Conservation (phyloP, 2,113 vertebrate species). For the Ciconia boyciana region DNA sequence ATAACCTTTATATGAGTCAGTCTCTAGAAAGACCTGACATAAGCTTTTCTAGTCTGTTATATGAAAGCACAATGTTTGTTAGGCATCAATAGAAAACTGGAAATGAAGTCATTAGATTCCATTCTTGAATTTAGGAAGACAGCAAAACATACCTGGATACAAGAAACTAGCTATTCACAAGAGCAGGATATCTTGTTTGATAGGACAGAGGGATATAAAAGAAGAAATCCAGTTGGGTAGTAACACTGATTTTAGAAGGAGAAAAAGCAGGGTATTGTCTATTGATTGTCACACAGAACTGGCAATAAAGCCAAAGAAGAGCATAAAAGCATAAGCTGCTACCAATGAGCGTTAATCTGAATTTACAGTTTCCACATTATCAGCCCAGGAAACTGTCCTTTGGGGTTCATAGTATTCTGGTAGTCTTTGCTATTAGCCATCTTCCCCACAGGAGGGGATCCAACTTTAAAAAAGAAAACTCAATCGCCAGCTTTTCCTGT, state of each 20-base stretch:
- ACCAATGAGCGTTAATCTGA: not conserved
- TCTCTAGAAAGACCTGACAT: not conserved
- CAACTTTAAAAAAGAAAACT: not conserved
- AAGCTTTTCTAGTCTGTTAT: not conserved
- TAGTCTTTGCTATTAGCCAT: not conserved
- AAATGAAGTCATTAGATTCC: not conserved
- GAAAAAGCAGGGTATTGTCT: not conserved
- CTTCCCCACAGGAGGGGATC: not conserved
- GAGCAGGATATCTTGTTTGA: not conserved
- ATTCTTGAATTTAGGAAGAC: not conserved
- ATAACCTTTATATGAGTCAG: not conserved
- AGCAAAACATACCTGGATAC: not conserved
- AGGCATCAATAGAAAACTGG: not conserved
- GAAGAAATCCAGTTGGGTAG: not conserved
- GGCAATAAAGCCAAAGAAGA: not conserved
- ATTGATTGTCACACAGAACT: not conserved
- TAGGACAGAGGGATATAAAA: not conserved
- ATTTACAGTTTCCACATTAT: not conserved
- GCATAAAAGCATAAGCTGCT: not conserved
- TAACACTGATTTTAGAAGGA: not conserved
- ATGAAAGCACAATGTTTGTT: not conserved
- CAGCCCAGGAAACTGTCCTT: not conserved
- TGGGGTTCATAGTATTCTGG: not conserved
- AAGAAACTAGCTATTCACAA: not conserved
- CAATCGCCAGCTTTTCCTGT: not conserved